Evolutionary conservation across 2,888 invertebrate species (phyloP).

Genomic region (Rhabditophanes sp.): DNA sequence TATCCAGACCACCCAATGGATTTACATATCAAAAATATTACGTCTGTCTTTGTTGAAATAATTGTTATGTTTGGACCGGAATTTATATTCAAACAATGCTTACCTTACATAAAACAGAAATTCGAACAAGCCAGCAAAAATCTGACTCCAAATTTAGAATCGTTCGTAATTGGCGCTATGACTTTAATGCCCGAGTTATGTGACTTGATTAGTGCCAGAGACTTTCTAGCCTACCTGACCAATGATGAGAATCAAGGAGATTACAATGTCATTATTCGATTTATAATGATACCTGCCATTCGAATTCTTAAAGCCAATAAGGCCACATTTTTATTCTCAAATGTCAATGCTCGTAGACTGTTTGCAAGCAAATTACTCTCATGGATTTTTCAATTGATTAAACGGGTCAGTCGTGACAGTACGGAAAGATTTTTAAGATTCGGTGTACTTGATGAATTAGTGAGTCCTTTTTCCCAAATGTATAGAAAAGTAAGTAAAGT

Average conservation of each 20-base stretch:
- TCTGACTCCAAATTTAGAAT: constrained; percentile 68
- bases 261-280: constrained; percentile 58
- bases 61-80: constrained; percentile 73
- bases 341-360: constrained; percentile 11
- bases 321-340: constrained; percentile 12
- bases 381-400: no score
- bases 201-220: constrained; percentile 65
- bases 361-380: constrained; percentile 16
- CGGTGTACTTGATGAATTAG: no score
- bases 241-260: no score
- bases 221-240: constrained; percentile 71
- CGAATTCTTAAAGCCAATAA: constrained; percentile 62
- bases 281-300: constrained; percentile 62
- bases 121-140: constrained; percentile 61
- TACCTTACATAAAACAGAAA: constrained; percentile 72
- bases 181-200: constrained; percentile 64
- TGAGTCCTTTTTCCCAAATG: no score
- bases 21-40: constrained; percentile 54
- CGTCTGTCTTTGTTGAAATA: constrained; percentile 73
- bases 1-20: constrained; percentile 8
- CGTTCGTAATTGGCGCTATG: constrained; percentile 67
- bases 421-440: no score
- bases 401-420: no score
- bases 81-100: constrained; percentile 68
- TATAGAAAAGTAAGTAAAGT: no score